phyloP scores from a whole-genome alignment of 2,797 vertebrate species.

The Gambelia wislizenii region DNA sequence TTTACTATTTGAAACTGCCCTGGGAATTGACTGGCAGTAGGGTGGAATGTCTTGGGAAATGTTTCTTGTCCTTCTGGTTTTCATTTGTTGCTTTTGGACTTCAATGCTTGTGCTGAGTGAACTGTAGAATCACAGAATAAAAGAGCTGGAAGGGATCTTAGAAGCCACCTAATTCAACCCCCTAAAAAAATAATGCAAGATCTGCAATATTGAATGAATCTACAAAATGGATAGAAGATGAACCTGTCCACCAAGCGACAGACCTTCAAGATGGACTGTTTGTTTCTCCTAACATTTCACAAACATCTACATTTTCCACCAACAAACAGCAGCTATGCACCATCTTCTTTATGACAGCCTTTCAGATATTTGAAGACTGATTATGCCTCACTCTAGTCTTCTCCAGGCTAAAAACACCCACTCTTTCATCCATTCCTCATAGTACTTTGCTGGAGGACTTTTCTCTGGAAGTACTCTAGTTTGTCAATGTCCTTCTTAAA shows the following conservation, averaged over 20 bases:
- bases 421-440: not conserved
- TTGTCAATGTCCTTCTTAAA: not conserved
- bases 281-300: too few relatives aligned
- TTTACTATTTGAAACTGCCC: too few relatives aligned
- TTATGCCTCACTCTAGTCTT: not conserved
- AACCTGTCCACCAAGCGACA: too few relatives aligned
- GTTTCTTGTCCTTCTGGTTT: not conserved
- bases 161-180: too few relatives aligned
- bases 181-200: too few relatives aligned
- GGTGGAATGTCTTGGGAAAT: not conserved
- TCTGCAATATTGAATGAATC: too few relatives aligned
- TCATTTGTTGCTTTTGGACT: not conserved
- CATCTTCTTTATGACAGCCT: not conserved
- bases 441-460: not conserved
- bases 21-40: too few relatives aligned
- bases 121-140: not conserved
- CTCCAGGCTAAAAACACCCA: not conserved
- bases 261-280: too few relatives aligned
- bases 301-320: not conserved
- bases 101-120: too few relatives aligned
- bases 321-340: not conserved
- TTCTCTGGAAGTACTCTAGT: not conserved
- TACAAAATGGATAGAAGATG: too few relatives aligned
- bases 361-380: not conserved
- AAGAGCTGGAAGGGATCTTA: too few relatives aligned